Conservation (phyloP, 2,888 invertebrate genomes). For the Trichopria drosophilae region DNA sequence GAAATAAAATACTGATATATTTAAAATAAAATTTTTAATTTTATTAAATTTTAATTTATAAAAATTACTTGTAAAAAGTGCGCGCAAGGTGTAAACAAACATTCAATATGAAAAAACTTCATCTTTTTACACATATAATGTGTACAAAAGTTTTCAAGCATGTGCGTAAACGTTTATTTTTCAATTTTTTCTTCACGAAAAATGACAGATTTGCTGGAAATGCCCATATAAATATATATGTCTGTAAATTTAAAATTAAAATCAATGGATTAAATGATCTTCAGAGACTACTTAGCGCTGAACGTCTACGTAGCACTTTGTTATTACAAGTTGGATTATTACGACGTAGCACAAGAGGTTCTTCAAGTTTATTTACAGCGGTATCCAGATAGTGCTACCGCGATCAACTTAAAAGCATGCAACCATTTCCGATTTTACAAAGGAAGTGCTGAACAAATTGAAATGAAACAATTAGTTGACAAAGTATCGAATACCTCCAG, state of each 20-base stretch:
- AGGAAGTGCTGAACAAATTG: slow-evolving; percentile 91
- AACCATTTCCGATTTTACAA: slow-evolving; percentile 86
- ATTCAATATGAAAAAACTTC: too few species aligned
- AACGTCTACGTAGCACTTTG: slow-evolving; percentile 97
- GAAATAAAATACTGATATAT: too few species aligned
- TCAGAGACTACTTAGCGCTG: slow-evolving; percentile 85
- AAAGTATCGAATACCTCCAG: slow-evolving; percentile 68
- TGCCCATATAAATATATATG: too few species aligned
- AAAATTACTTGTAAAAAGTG: too few species aligned
- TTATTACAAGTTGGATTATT: slow-evolving; percentile 98
- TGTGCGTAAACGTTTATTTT: too few species aligned
- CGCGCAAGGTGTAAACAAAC: too few species aligned
- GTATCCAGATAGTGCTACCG: slow-evolving; percentile 91
- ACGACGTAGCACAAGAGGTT: slow-evolving; percentile 98
- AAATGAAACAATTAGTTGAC: slow-evolving; percentile 78
- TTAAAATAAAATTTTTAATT: too few species aligned
- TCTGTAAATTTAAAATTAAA: slow-evolving; percentile 4
- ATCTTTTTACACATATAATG: too few species aligned
- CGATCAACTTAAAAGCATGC: slow-evolving; percentile 89
- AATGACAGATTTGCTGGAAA: too few species aligned
- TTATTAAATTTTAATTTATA: too few species aligned
- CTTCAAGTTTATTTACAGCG: slow-evolving; percentile 88
- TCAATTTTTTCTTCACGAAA: too few species aligned
- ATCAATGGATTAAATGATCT: slow-evolving; percentile 47
- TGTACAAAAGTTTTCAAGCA: too few species aligned